Evolutionary conservation across 2,888 invertebrate genomes (phyloP), one percentile per base, ranked within the genome.

Genomic region (Cancer borealis): DNA sequence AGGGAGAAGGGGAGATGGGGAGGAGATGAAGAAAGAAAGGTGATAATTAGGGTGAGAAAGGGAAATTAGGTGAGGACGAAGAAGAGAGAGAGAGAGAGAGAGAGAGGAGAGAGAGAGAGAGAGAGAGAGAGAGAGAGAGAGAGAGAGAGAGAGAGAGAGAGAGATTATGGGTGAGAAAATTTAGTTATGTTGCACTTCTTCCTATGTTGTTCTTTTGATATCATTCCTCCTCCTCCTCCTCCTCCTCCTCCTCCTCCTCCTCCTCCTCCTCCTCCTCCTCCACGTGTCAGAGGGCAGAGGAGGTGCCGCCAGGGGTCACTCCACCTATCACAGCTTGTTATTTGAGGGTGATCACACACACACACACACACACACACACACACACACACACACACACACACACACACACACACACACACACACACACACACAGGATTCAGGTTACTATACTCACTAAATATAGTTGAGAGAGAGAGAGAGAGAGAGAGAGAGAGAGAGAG

Each of bases 401-500:
- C 26, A 60, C 39, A 91, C 66, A 91, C 66, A 60, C 66, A 91
- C 39, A 91, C 66, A 30, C 66, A 91, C 39, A 49, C 66, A 45
- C 47, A 88, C 54, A 89, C 54, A 89, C 54, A 89, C 46, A 89
- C 54, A 91, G 17, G 46, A n/a, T 14, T 88, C 49, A 88, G 14
- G 49, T 88, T 45, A 88, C 79, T 79, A 30, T 12, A 26, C 30
- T 79, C n/a, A 21, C 79, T 79, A 79, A 79, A 79, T 79, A 79
- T 79, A 79, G 79, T 79, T 26, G 0, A n/a, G 89, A 46, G 47
- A 47, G 89, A 47, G 47, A 47, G 89, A 47, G 89, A 89, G 89
- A 89, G 89, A 47, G 89, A 89, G 45, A 89, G 89, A 89, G 89
- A 89, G 47, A 47, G 47, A 47, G 89, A 89, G 47, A 47, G 47